Base-by-base conservation (phyloP, 2,888 invertebrate genomes). In the Drosophila bunnanda region DNA sequence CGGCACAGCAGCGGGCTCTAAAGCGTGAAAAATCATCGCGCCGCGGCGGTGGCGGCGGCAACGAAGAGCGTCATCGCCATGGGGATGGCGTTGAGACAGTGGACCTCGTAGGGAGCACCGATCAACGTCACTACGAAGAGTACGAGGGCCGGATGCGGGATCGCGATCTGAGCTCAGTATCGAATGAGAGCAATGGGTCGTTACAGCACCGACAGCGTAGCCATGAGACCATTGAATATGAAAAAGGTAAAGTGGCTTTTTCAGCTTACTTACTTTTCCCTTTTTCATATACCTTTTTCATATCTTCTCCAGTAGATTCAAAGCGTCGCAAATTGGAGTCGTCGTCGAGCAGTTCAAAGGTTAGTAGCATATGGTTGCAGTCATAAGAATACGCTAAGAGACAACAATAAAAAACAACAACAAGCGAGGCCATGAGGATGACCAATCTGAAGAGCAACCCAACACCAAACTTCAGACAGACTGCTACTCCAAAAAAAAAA, bases 291-390 rank as follows among this genome's bases (percentile, higher is more conserved):
- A n/a, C 8, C 8, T 4, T 17, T 17, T 25, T 25, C 25, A 4
- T 25, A 25, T 25, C 25, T 8, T 25, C 58, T 8, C 32, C 73
- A 78, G 56, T 41, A 91, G 97, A 97, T 93, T 94, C 95, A 89
- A 97, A 97, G 94, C 94, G 97, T 93, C 95, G 97, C 93, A 97
- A 97, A 95, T 92, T 96, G 93, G 97, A 97, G 93, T 94, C 93
- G 93, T 93, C 94, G 93, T 93, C 94, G 93, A 88, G 80, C 78
- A 94, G 94, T 92, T 94, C 95, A 94, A 97, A 97, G 96, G 96
- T 97, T 95, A 95, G 95, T 96, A 84, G 56, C 85, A 96, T 95
- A 93, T 94, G 93, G 93, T 93, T 94, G 93, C 91, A 91, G 89
- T 80, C 90, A 71, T 90, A 90, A 69, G 82, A 52, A 22, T 90